Percentiles rank a stretch among this genome's conserved stretches.
Conservation (phyloP, 2,888 invertebrate species). For the Polietes domitor region DNA sequence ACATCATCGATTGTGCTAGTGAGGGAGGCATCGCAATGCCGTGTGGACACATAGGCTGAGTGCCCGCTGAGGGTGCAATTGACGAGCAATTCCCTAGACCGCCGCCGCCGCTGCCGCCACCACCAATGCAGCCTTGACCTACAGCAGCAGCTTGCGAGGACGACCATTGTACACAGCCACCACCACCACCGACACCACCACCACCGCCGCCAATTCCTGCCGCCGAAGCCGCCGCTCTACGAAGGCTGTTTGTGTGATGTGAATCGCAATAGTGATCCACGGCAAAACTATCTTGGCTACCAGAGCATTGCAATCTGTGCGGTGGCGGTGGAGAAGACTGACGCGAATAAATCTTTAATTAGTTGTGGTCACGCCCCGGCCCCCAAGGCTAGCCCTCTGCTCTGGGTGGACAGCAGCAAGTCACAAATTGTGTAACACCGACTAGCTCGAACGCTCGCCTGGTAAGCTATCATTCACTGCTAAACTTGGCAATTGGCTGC, state of each 20-base stretch:
- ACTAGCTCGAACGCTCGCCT: not conserved
- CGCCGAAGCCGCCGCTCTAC: constrained; percentile 70
- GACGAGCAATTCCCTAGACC: constrained; percentile 76
- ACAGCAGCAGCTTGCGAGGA: constrained; percentile 65
- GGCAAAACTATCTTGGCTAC: constrained; percentile 82
- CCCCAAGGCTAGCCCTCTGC: constrained; percentile 32
- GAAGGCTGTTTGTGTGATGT: constrained; percentile 67
- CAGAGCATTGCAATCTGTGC: constrained; percentile 81
- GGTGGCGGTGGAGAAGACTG: constrained; percentile 81
- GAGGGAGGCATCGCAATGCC: constrained; percentile 71
- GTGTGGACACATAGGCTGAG: constrained; percentile 67
- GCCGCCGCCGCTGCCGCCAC: constrained; percentile 67
- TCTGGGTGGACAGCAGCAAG: not conserved
- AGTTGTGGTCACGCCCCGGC: constrained; percentile 67
- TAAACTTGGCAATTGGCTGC: not conserved
- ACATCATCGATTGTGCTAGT: constrained; percentile 79
- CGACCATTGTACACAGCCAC: constrained; percentile 68
- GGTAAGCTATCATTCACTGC: constrained; percentile 3
- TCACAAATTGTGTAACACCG: not conserved
- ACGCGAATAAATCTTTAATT: constrained; percentile 81
- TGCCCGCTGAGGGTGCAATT: constrained; percentile 72
- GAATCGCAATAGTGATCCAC: constrained; percentile 81
- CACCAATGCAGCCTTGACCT: constrained; percentile 71
- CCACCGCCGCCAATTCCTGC: constrained; percentile 68
- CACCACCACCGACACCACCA: constrained; percentile 60